phyloP scores from a whole-genome alignment of 2,113 vertebrate genomes.

The Dolichotis patagonum region DNA sequence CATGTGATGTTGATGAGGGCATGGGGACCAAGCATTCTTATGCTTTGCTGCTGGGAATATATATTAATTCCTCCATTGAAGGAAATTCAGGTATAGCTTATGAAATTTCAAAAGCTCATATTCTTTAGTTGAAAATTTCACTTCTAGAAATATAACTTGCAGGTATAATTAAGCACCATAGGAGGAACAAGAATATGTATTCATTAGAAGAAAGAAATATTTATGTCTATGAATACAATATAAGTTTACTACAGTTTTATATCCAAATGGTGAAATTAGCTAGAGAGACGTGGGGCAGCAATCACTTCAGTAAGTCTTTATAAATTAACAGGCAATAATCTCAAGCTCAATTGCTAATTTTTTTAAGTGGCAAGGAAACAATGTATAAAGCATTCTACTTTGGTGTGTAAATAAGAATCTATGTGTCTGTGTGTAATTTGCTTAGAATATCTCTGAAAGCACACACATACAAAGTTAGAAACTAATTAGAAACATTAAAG shows the following conservation, averaged over 20 bases:
- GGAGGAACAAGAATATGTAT: background rate
- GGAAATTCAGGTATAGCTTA: background rate
- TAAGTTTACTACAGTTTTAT: background rate
- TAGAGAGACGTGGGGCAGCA: background rate
- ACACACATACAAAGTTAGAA: background rate
- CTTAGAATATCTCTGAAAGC: background rate
- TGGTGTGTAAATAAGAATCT: background rate
- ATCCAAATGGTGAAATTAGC: background rate
- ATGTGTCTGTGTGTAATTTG: background rate
- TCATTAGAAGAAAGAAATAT: background rate
- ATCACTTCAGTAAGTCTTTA: background rate
- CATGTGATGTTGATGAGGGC: background rate
- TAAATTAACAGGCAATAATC: background rate
- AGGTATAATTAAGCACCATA: background rate
- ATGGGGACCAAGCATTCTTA: background rate
- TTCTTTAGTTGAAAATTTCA: background rate
- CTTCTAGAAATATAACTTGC: background rate
- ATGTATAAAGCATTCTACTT: background rate
- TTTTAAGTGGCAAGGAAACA: background rate
- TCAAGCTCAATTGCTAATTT: background rate
- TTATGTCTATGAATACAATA: background rate
- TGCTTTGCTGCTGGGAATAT: background rate
- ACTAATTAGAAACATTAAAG: background rate
- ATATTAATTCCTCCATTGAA: background rate
- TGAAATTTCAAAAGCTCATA: background rate